Conservation (phyloP, 2,888 invertebrate species). For the Sinohyriopsis cumingii region DNA sequence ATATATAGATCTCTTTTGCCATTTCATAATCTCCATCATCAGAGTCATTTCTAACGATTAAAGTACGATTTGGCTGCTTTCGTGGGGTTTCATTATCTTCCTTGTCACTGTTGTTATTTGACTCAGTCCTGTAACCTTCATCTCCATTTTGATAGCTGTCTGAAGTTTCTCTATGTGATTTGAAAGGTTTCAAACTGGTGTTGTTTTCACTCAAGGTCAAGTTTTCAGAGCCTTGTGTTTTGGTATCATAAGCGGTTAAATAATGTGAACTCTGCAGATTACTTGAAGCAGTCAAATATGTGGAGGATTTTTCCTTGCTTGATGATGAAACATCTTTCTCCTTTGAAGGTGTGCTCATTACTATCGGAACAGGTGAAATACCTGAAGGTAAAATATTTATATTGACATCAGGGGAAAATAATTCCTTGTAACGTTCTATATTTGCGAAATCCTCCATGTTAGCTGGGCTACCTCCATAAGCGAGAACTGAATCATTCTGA, state of each 20-base stretch:
- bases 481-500: slow-evolving; percentile 39
- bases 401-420: slow-evolving; percentile 23
- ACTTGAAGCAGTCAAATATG: slow-evolving; percentile 22
- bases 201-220: not conserved
- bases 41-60: slow-evolving; percentile 13
- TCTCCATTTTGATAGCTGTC: slow-evolving; percentile 24
- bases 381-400: slow-evolving; percentile 17
- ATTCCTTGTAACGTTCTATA: slow-evolving; percentile 11
- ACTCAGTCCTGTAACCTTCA: slow-evolving; percentile 32
- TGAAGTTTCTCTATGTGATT: slow-evolving; percentile 1
- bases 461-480: slow-evolving; percentile 31
- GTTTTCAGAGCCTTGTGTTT: not conserved
- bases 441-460: slow-evolving; percentile 7
- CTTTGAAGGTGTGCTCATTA: slow-evolving; percentile 40
- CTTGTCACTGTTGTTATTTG: slow-evolving; percentile 14
- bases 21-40: slow-evolving; percentile 40
- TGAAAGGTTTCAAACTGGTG: slow-evolving; percentile 1
- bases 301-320: slow-evolving; percentile 21
- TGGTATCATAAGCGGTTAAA: slow-evolving; percentile 19
- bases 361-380: slow-evolving; percentile 32
- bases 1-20: slow-evolving; percentile 58
- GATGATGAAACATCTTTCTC: slow-evolving; percentile 10
- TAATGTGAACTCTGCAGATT: slow-evolving; percentile 22
- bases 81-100: slow-evolving; percentile 10
- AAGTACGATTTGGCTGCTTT: slow-evolving; percentile 3